These are phyloP conservation scores for Polypterus senegalus DNA, from an alignment of 2,113 vertebrate species.

Conservation along the genomic window DNA sequence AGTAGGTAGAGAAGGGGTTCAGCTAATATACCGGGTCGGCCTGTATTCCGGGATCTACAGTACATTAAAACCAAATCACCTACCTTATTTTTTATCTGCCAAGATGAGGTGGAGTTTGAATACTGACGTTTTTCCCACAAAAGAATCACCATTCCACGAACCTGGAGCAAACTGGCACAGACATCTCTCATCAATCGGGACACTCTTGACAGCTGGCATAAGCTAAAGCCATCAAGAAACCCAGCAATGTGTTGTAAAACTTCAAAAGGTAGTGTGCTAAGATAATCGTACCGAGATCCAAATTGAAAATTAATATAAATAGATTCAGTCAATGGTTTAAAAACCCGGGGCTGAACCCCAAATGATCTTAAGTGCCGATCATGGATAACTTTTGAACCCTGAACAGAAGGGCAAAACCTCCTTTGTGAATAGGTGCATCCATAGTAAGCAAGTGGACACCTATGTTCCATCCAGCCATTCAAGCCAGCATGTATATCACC, in stretches of 20 bases:
- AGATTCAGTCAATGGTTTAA: constrained; percentile 46
- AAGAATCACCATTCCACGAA: constrained; percentile 85
- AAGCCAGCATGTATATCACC: constrained; percentile 94
- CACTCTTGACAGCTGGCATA: constrained; percentile 87
- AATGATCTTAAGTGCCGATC: constrained; percentile 82
- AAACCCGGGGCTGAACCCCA: constrained; percentile 70
- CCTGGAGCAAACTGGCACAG: constrained; percentile 84
- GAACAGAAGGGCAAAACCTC: constrained; percentile 74
- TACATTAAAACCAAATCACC: constrained; percentile 17
- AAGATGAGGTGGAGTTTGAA: constrained; percentile 56
- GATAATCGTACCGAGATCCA: constrained; percentile 49
- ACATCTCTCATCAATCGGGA: constrained; percentile 89
- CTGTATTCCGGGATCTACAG: too few species aligned
- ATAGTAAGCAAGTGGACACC: constrained; percentile 91
- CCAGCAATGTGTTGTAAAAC: constrained; percentile 80
- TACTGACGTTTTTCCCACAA: constrained; percentile 73
- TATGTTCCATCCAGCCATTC: constrained; percentile 96
- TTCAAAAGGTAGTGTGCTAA: constrained; percentile 82
- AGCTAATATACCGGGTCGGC: too few species aligned
- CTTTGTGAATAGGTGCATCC: constrained; percentile 92
- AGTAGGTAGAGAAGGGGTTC: too few species aligned
- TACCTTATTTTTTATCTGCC: constrained; percentile 90
- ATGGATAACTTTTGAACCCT: constrained; percentile 77
- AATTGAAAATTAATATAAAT: constrained; percentile 36
- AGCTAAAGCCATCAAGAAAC: constrained; percentile 92